Conservation (phyloP, 2,888 invertebrate species). For the Coelopa pilipes region DNA sequence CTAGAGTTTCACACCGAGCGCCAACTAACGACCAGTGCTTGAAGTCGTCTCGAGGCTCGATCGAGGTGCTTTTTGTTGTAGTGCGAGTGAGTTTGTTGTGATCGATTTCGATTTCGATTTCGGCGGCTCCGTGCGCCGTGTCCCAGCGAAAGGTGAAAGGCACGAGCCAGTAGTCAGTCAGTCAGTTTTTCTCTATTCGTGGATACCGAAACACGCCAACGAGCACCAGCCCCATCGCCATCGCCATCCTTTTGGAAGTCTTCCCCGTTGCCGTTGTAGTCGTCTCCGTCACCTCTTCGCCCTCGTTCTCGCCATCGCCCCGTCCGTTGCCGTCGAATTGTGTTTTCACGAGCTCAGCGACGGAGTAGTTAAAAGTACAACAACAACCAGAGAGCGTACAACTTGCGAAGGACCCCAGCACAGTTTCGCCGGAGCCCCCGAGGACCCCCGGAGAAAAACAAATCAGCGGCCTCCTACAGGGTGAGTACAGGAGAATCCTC, state of each 20-base stretch:
- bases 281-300: too few species aligned
- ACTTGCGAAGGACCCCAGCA: neutral
- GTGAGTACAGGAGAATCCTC: slow-evolving; percentile 18
- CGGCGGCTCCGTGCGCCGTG: neutral
- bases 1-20: slow-evolving; percentile 4
- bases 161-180: neutral
- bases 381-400: neutral
- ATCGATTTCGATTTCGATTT: neutral
- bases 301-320: too few species aligned
- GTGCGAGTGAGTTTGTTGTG: too few species aligned
- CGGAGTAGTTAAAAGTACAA: neutral
- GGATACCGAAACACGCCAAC: slow-evolving; percentile 24
- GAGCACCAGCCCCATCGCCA: too few species aligned
- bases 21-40: neutral
- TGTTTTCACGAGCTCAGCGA: too few species aligned
- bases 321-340: too few species aligned
- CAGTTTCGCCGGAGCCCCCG: neutral
- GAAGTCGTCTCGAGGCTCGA: too few species aligned
- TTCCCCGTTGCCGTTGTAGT: too few species aligned
- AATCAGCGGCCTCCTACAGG: slow-evolving; percentile 11
- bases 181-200: slow-evolving; percentile 26
- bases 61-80: neutral
- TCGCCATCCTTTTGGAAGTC: too few species aligned
- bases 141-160: neutral
- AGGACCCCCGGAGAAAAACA: neutral